phyloP scores from a whole-genome alignment of 1,140 invertebrate species.

The Leptinotarsa lineolata region DNA sequence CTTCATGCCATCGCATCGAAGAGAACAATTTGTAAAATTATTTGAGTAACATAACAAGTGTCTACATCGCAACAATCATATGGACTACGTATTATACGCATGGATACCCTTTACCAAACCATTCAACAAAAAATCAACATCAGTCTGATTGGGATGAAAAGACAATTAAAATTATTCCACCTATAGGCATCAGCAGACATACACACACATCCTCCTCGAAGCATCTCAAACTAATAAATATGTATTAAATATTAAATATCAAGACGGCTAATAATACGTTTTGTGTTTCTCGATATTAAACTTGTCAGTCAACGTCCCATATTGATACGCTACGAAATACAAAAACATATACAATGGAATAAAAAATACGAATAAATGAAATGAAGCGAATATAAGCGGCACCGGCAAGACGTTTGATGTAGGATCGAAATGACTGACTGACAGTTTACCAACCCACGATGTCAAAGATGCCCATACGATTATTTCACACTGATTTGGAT shows the following conservation, averaged over 20 bases:
- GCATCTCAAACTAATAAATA: conserved; percentile 36
- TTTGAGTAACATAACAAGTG: too few relatives aligned
- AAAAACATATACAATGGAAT: conserved; percentile 29
- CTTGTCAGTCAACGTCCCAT: conserved; percentile 38
- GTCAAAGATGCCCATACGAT: conserved; percentile 36
- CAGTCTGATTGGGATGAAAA: conserved; percentile 1
- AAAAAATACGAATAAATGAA: conserved; percentile 32
- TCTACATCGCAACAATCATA: too few relatives aligned
- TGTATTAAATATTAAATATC: conserved; percentile 42
- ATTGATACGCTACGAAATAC: conserved; percentile 38
- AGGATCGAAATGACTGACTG: conserved; percentile 43
- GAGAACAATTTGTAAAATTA: too few relatives aligned
- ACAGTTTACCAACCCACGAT: conserved; percentile 37
- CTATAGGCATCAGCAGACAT: conserved; percentile 1
- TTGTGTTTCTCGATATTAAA: conserved; percentile 40
- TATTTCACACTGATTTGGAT: conserved; percentile 27
- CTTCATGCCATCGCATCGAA: too few relatives aligned
- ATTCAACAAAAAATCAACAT: background rate
- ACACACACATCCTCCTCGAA: conserved; percentile 17
- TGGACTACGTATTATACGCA: too few relatives aligned
- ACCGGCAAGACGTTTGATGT: conserved; percentile 37
- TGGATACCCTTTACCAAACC: too few relatives aligned
- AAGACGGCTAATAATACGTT: conserved; percentile 39
- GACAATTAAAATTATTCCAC: conserved; percentile 26
- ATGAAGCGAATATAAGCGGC: conserved; percentile 38